These are phyloP conservation scores for Geotrypetes seraphini DNA, from an alignment of 2,797 vertebrate species.

Conservation along the genomic window DNA sequence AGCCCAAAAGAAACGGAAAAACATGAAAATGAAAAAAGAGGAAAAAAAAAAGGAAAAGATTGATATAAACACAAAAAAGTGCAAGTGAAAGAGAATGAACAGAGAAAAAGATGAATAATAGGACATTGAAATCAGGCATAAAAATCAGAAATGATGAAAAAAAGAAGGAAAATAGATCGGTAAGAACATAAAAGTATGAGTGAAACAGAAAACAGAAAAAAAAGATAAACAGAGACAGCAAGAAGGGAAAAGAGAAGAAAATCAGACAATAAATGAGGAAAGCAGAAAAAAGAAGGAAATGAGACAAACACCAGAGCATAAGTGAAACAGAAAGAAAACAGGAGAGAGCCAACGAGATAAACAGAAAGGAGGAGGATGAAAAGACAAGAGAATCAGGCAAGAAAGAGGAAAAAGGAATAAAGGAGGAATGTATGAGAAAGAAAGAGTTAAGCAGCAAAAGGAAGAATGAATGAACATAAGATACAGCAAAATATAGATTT, in stretches of 20 bases:
- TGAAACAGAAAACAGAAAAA: background rate
- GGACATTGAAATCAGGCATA: too few relatives aligned
- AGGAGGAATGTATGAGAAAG: background rate
- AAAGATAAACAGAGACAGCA: too few relatives aligned
- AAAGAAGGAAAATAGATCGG: background rate
- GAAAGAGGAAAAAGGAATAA: background rate
- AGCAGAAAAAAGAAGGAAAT: too few relatives aligned
- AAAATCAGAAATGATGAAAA: too few relatives aligned
- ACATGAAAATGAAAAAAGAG: background rate
- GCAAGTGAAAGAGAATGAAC: too few relatives aligned
- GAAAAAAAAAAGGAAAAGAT: too few relatives aligned
- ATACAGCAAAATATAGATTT: background rate
- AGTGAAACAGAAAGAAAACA: too few relatives aligned
- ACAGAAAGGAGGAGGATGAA: too few relatives aligned
- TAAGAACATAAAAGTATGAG: background rate
- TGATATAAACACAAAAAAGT: too few relatives aligned
- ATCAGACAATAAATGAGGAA: too few relatives aligned
- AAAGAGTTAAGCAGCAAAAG: background rate
- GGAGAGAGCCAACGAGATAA: too few relatives aligned
- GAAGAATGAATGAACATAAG: constrained; percentile 5
- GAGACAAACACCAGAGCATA: background rate
- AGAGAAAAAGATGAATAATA: too few relatives aligned
- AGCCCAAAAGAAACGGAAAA: background rate
- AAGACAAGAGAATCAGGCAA: background rate
- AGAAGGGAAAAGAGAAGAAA: background rate